Evolutionary conservation across 2,888 invertebrate species (phyloP), one percentile per base, ranked within the genome.

Genomic region (Omphaloscelis lunosa): DNA sequence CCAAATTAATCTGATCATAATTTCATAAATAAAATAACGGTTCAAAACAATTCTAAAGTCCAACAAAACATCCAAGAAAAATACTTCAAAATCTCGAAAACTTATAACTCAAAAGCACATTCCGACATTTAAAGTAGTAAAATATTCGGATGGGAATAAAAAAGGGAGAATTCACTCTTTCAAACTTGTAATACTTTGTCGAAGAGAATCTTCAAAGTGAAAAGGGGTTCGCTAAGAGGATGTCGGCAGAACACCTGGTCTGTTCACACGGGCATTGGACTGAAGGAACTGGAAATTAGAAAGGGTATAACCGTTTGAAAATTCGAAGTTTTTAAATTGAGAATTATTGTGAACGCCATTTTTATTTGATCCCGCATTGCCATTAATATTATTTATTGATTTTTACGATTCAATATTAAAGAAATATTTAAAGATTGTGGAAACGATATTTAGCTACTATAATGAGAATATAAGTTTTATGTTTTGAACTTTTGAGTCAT

Each of bases 151-250:
- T 48, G 76, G 45, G 70, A 83, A 88, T 86, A 89, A 90, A 91
- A 90, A 89, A 84, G 85, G 84, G 86, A 72, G 72, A 66, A 81
- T 88, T 87, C 86, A 88, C 86, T 89, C 90, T 87, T 89, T 76
- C 86, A 91, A 94, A 93, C 89, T 93, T 90, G 89, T 92, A 89
- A 92, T 91, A 90, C 91, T 92, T 91, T 85, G 84, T 88, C 81
- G 87, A 82, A 82, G 86, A 89, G 92, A 92, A 92, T 89, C 92
- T 93, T 91, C 86, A 89, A 92, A 92, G 92, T 87, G 87, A 91
- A 93, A 93, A 86, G 87, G 92, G 91, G 89, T 89, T 79, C 87
- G 80, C 23, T 85, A 86, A 86, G 82, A 84, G 86, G 88, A 78
- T 83, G 83, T 84, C 61, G 77, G 79, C 90, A 70, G 29, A 67